Evolutionary conservation across 2,113 vertebrate genomes (phyloP).

Genomic region (Pygoscelis adeliae): DNA sequence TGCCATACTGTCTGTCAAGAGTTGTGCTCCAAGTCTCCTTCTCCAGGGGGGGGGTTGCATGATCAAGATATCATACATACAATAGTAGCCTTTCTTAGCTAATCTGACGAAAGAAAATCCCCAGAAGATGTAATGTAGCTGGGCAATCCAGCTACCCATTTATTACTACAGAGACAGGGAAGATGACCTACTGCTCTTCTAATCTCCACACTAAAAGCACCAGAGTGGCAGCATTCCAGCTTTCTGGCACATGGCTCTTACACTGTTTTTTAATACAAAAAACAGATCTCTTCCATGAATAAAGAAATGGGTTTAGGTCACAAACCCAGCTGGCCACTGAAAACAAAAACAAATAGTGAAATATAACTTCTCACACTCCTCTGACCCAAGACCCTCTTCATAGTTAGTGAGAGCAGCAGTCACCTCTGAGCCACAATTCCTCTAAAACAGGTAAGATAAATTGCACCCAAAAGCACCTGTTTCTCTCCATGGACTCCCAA

Average conservation of each 20-base stretch:
- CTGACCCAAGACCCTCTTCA: neutral
- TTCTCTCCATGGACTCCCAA: neutral
- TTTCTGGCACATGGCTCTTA: neutral
- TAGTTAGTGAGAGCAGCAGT: neutral
- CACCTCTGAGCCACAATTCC: neutral
- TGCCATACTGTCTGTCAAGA: neutral
- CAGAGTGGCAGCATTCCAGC: neutral
- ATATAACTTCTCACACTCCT: neutral
- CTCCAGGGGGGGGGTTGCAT: accelerated
- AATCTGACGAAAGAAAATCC: neutral
- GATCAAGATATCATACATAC: neutral
- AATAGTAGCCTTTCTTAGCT: neutral
- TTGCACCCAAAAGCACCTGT: neutral
- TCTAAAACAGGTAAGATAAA: neutral
- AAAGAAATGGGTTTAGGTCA: neutral
- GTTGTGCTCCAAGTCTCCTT: neutral
- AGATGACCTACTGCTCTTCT: neutral
- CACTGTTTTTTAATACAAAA: neutral
- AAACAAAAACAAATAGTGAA: neutral
- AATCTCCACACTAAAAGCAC: neutral
- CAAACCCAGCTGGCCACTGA: neutral
- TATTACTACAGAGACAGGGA: neutral
- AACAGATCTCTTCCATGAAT: neutral
- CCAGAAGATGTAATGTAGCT: neutral
- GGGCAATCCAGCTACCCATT: neutral